These are phyloP conservation scores for Clamator glandarius DNA, from an alignment of 2,797 vertebrate genomes.

Conservation along the genomic window DNA sequence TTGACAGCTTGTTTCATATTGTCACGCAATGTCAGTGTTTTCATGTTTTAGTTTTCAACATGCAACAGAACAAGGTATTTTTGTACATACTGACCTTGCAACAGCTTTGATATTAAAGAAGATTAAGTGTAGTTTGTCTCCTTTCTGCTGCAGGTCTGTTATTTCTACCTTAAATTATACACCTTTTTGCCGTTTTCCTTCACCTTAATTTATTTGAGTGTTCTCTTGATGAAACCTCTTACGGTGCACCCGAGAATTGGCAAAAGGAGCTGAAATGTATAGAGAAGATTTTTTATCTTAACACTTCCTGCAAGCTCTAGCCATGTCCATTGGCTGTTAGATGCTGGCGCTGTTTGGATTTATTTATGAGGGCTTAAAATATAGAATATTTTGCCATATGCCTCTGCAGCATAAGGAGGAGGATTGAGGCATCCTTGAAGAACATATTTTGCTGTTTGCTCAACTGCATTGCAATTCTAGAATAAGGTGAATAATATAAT, in stretches of 20 bases:
- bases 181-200: neutral
- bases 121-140: fast-evolving
- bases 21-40: neutral
- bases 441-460: neutral
- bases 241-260: neutral
- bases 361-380: neutral
- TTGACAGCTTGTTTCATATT: neutral
- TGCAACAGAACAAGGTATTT: neutral
- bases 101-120: neutral
- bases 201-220: neutral
- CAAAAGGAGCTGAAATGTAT: neutral
- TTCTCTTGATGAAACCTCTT: neutral
- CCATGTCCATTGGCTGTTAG: neutral
- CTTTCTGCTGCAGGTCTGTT: neutral
- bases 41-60: neutral
- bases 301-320: neutral
- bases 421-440: neutral
- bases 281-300: neutral
- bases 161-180: neutral
- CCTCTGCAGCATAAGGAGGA: neutral
- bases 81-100: neutral
- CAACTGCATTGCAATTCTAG: neutral
- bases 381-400: neutral
- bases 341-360: neutral
- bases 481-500: neutral